A percentile compares a stretch with the other conserved stretches of the same genome.
Conservation (phyloP, 2,113 vertebrate species). For the Chaetorhynchus papuensis region DNA sequence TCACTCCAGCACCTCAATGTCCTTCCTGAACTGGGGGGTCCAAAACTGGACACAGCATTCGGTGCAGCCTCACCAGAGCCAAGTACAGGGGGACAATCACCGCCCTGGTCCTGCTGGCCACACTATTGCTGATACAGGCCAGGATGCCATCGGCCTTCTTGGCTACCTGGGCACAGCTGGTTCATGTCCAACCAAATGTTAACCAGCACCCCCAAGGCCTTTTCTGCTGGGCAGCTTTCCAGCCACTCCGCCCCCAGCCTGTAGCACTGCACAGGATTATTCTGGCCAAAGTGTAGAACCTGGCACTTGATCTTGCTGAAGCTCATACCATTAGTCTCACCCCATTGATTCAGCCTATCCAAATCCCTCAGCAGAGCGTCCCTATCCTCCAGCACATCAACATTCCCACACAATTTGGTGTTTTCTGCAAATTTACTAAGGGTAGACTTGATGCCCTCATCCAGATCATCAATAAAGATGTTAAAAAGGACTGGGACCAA, state of each 20-base stretch:
- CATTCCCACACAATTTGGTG: accelerated
- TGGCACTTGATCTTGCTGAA: neutral
- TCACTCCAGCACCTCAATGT: neutral
- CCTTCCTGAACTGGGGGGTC: neutral
- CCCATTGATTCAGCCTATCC: neutral
- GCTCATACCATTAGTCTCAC: neutral
- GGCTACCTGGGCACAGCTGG: neutral
- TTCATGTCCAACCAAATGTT: neutral
- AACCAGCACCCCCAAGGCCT: neutral
- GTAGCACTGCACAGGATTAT: neutral
- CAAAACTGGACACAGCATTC: neutral
- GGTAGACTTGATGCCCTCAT: neutral
- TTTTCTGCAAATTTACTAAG: neutral
- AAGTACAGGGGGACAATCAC: neutral
- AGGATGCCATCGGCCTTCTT: neutral
- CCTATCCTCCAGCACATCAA: accelerated
- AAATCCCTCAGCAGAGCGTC: neutral
- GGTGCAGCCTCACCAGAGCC: accelerated
- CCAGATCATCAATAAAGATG: neutral
- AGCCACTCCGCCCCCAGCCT: neutral
- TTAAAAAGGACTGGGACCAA: neutral
- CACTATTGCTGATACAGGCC: neutral
- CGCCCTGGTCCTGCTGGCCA: neutral
- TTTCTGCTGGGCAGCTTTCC: neutral
- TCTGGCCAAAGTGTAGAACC: neutral